phyloP scores from a whole-genome alignment of 2,113 vertebrate species.

The Colistium nudipinnis region DNA sequence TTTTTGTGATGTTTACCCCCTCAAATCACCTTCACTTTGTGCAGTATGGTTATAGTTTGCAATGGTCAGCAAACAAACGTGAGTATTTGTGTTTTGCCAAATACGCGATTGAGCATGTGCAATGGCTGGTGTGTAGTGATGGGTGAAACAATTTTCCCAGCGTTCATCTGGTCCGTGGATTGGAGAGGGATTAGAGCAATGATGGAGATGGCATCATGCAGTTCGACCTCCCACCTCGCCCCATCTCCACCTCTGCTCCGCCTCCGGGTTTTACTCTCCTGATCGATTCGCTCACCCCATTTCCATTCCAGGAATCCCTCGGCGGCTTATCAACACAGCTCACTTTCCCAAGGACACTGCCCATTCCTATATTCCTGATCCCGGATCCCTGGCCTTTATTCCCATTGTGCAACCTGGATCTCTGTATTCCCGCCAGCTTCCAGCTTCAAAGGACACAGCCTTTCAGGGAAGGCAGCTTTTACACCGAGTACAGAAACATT shows the following conservation, averaged over 20 bases:
- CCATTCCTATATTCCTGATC: conserved; percentile 53
- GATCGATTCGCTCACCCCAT: conserved; percentile 63
- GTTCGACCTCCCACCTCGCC: conserved; percentile 33
- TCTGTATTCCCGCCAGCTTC: conserved; percentile 28
- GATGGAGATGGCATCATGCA: conserved; percentile 57
- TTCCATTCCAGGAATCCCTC: conserved; percentile 69
- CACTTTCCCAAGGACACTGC: conserved; percentile 61
- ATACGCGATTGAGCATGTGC: background rate
- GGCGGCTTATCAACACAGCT: conserved; percentile 53
- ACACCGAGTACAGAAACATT: conserved; percentile 19
- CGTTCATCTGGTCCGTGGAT: conserved; percentile 36
- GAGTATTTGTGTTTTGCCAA: background rate
- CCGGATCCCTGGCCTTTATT: conserved; percentile 38
- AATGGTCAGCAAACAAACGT: background rate
- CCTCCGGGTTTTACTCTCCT: conserved; percentile 54
- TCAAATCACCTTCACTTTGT: too few relatives aligned
- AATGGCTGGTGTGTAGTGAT: background rate
- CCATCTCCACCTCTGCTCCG: conserved; percentile 36
- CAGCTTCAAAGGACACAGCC: conserved; percentile 59
- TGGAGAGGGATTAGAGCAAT: conserved; percentile 42
- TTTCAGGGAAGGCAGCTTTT: conserved; percentile 31
- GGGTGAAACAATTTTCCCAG: conserved; percentile 21
- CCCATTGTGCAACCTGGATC: conserved; percentile 31
- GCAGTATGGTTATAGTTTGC: too few relatives aligned
- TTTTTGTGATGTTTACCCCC: too few relatives aligned